Evolutionary conservation across 2,888 invertebrate genomes (phyloP).

Genomic region (Harmothoe impar): DNA sequence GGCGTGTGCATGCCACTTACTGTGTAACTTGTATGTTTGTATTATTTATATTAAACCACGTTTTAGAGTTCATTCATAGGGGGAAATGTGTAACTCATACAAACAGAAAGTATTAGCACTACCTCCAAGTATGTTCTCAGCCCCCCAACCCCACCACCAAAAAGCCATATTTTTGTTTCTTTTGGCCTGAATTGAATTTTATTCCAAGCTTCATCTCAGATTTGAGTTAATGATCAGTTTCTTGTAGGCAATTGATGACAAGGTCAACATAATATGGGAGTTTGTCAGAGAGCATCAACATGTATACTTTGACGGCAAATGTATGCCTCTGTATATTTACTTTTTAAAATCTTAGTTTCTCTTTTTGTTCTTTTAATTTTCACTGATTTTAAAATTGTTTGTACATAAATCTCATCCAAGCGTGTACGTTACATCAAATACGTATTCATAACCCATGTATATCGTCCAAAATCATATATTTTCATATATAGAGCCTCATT

Average conservation of each 20-base stretch:
- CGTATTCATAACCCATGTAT: background rate
- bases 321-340: background rate
- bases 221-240: too few relatives aligned
- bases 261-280: background rate
- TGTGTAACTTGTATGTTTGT: constrained; percentile 7
- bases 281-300: background rate
- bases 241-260: background rate
- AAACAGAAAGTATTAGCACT: background rate
- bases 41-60: constrained; percentile 26
- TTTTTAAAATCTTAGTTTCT: background rate
- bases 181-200: too few relatives aligned
- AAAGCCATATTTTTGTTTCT: too few relatives aligned
- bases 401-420: constrained; percentile 13
- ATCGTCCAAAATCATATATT: constrained; percentile 13
- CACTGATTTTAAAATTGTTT: background rate
- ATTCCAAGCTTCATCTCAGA: too few relatives aligned
- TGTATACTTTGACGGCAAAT: background rate
- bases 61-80: background rate
- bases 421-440: background rate
- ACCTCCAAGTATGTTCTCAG: background rate
- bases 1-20: constrained; percentile 55
- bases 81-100: constrained; percentile 3
- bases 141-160: background rate
- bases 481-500: background rate
- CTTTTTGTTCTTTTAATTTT: background rate